Evolutionary conservation across 1,140 invertebrate species (phyloP), one percentile per base, ranked within the genome.

Genomic region (Formica exsecta): DNA sequence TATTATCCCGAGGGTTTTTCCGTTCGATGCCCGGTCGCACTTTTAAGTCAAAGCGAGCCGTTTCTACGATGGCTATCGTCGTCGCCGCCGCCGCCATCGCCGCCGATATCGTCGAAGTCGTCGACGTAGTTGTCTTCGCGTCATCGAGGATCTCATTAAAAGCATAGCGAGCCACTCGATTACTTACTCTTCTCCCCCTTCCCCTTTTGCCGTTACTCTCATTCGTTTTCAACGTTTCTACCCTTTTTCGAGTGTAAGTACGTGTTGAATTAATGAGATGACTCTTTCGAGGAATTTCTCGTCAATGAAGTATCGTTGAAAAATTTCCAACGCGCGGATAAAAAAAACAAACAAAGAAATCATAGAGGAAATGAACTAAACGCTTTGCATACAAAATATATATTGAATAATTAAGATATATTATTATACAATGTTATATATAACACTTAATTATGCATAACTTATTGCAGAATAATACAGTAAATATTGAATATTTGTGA

Each of bases 71-170:
- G 48, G 29, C 71, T 61, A 80, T 79, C 73, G n/a, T 29, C 41
- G 65, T 16, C 25, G 38, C 79, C 38, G 76, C 25, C 76, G n/a
- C 36, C 54, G 41, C 5, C 57, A 41, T 32, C n/a, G 41, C 51
- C 51, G 54, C 57, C 59, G 76, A 73, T 22, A 73, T 44, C 29
- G 68, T 48, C 62, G 44, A 64, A 25, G 54, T 44, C 68, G 62
- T 65, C 25, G 59, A 25, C 48, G 73, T 74, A 86, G 66, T 70
- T 76, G 86, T 90, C 81, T 87, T 91, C 89, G 86, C 85, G 80
- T 89, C 90, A 92, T 91, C 90, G 79, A 92, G 90, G 87, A 92
- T 91, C 92, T 92, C 92, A 91, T 92, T 92, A 92, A 92, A 92
- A 92, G 86, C 88, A 90, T 90, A 87, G 85, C 89, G 74, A 89